Base-by-base conservation (phyloP, 2,888 invertebrate genomes). In the Melikaiella ostensackeni region DNA sequence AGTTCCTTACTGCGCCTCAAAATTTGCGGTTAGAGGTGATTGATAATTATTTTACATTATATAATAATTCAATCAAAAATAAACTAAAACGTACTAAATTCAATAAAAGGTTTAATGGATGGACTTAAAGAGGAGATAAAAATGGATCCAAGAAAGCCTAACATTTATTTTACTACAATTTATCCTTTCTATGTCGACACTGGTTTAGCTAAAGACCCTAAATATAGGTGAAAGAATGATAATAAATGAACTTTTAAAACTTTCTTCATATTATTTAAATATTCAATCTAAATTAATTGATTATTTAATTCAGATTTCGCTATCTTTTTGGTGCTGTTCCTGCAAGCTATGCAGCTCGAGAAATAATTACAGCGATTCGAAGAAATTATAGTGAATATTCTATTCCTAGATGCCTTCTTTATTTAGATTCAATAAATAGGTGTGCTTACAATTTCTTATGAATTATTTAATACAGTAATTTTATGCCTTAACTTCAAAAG, bases 171-270 rank as follows among this genome's bases (percentile, higher is more conserved):
- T 62, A 94, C 94, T 1, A 93, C 93, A 1, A 90, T 94, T n/a
- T 93, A 93, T 86, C 94, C 94, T 1, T 93, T 93, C 85, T 93
- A 93, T 81, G 91, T 93, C 13, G 89, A 92, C 79, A 93, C 93
- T 2, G 92, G 92, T 21, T 86, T 93, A 30, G 88, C 91, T 8
- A 87, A 88, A 35, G 88, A 90, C 77, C 91, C 92, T 2, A 85
- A 90, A 35, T 90, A 90, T 80, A 92, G 92, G 92, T 92, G 83
- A 81, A 55, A 79, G 5, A 42, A 42, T 5, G 16, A 16, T 6
- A 16, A 16, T 42, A 1, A 70, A 21, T 11, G 1, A 63, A 63
- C 9, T 13, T 63, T 24, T n/a, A 1, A 13, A 35, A 7, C 27
- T 19, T n/a, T 16, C 9, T 19, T 6, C 59, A 16, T 55, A 1